Percentiles rank a stretch among this genome's conserved stretches.
Conservation (phyloP, 2,888 invertebrate genomes). For the Apotomis betuletana region DNA sequence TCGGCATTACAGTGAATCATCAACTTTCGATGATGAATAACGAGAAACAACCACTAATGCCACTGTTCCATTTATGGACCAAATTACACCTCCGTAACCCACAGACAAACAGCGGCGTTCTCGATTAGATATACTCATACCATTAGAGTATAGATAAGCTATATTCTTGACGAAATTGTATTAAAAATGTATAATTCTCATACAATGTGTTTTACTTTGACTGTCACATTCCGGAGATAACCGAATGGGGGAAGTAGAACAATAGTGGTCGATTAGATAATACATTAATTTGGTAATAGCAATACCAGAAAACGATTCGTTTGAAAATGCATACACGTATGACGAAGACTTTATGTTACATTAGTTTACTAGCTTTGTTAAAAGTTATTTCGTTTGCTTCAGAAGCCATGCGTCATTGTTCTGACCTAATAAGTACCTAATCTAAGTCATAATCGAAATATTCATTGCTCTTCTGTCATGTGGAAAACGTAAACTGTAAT, state of each 20-base stretch:
- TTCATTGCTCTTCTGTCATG: too few relatives aligned
- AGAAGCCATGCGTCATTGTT: too few relatives aligned
- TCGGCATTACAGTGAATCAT: conserved; percentile 27
- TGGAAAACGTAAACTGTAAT: too few relatives aligned
- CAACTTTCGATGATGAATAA: conserved; percentile 38
- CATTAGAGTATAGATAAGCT: conserved; percentile 24
- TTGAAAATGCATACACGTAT: too few relatives aligned
- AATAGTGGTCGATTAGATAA: conserved; percentile 20
- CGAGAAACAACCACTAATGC: conserved; percentile 32
- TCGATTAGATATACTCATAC: conserved; percentile 23
- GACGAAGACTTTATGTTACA: too few relatives aligned
- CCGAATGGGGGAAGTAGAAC: conserved; percentile 22
- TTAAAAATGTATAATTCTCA: background rate
- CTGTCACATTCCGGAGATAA: conserved; percentile 23
- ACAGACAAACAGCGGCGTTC: conserved; percentile 21
- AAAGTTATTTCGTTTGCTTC: too few relatives aligned
- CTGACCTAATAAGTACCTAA: too few relatives aligned
- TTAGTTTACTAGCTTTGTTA: too few relatives aligned
- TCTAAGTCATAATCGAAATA: too few relatives aligned
- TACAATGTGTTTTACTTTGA: background rate
- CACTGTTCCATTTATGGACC: conserved; percentile 35
- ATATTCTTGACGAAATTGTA: background rate
- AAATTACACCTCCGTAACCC: conserved; percentile 31
- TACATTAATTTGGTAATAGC: conserved; percentile 11
- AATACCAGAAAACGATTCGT: background rate